Percentiles rank a stretch among this genome's conserved stretches.
phyloP scores from a whole-genome alignment of 2,113 vertebrate species.

The Hydropotes inermis region DNA sequence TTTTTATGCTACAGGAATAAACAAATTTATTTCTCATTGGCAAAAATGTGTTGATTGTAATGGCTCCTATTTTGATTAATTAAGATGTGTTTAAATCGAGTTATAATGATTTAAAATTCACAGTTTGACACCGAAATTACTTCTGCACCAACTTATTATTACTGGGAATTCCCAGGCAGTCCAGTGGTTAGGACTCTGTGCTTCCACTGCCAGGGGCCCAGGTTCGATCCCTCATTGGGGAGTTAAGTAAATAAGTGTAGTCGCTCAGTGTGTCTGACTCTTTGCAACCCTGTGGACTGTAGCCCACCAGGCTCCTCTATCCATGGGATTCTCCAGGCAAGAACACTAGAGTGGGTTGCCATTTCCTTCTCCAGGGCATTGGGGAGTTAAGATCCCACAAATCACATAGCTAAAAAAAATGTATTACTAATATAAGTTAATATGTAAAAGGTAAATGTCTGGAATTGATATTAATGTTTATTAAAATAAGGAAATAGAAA shows the following conservation, averaged over 20 bases:
- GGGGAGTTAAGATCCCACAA: neutral
- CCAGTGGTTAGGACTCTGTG: neutral
- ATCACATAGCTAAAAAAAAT: neutral
- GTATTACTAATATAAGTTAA: neutral
- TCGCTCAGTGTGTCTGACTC: no score
- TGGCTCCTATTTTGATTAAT: neutral
- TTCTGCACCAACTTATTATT: neutral
- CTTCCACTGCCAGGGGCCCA: neutral
- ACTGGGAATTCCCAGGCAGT: neutral
- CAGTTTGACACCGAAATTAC: neutral
- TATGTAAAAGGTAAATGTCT: neutral
- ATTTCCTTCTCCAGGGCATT: neutral
- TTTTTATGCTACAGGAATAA: neutral
- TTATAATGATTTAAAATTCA: neutral
- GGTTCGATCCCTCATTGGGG: neutral
- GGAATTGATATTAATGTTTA: neutral
- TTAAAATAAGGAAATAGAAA: neutral
- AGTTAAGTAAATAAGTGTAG: neutral
- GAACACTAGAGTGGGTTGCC: no score
- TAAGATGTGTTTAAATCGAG: neutral
- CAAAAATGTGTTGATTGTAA: neutral
- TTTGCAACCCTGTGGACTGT: no score
- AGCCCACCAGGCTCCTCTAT: no score
- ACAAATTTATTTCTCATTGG: neutral
- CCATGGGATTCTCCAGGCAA: no score